phyloP scores from a whole-genome alignment of 2,113 vertebrate genomes.

The Rutilus rutilus region DNA sequence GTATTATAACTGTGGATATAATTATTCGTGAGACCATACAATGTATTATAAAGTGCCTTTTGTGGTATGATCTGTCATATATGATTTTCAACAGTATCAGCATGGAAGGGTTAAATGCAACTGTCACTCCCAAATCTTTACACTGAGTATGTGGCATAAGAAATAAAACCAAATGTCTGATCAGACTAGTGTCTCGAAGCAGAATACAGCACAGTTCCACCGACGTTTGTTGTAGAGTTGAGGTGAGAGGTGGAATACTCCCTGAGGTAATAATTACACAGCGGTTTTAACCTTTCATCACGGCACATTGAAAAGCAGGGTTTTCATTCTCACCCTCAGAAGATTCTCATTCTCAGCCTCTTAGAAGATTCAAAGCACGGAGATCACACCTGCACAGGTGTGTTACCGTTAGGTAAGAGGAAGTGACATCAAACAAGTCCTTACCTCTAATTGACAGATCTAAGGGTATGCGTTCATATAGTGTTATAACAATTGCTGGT shows the following conservation, averaged over 20 bases:
- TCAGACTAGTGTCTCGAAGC: background rate
- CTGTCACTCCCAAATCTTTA: background rate
- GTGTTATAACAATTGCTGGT: background rate
- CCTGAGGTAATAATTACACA: constrained; percentile 69
- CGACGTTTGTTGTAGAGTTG: background rate
- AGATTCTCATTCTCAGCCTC: background rate
- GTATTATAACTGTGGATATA: too few species aligned
- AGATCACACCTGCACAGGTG: constrained; percentile 75
- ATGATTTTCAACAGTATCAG: background rate
- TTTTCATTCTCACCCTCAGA: constrained; percentile 40
- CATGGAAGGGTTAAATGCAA: background rate
- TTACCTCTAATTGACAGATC: constrained; percentile 63
- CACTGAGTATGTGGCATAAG: background rate
- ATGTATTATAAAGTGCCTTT: too few species aligned
- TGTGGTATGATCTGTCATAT: too few species aligned
- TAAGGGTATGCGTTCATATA: constrained; percentile 30
- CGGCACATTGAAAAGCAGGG: constrained; percentile 68
- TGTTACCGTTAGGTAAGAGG: constrained; percentile 65
- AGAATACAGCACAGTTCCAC: background rate
- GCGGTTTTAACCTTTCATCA: constrained; percentile 66
- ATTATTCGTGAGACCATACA: too few species aligned
- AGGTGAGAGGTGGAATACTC: constrained; percentile 22
- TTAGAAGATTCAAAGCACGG: constrained; percentile 53
- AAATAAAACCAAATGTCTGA: background rate
- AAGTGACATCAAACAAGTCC: constrained; percentile 72